Base-by-base conservation (phyloP, 2,113 vertebrate genomes). In the Oreochromis niloticus region DNA sequence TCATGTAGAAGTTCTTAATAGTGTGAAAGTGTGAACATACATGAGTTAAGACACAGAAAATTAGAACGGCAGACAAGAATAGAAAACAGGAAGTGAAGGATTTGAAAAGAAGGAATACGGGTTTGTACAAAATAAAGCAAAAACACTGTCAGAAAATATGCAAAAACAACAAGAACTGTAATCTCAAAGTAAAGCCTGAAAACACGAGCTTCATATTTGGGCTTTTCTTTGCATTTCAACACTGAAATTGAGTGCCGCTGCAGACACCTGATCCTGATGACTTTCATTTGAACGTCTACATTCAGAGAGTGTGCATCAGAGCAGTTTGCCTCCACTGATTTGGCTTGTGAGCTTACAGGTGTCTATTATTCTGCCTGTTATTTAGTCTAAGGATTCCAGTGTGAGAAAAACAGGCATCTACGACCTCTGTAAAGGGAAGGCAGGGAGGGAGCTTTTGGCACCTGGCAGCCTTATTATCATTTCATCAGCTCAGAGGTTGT, bases 321-420 rank as follows among this genome's bases (percentile, higher is more conserved):
- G 55, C 80, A 34, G 78, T 73, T 68, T n/a, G 79, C 55, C 79
- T 85, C 36, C 32, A 17, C 11, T 0, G 52, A 56, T 46, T 81
- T 34, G 13, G 8, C 61, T 43, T 1, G 24, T 75, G 54, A 66
- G 81, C 80, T 13, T 50, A 36, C 90, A 89, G 75, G 82, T 84
- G 82, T 90, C 71, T 82, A 75, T 84, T 80, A 56, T 5, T 66
- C 83, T 22, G 7, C n/a, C 39, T 0, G 6, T 34, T 88, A 85
- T 93, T 91, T 88, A 87, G 88, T 88, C 89, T 88, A 27, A 17
- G 24, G 83, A 86, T 91, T 91, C 56, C 81, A 63, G 12, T 22
- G 61, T 24, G 79, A 78, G 89, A 78, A 48, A 30, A 46, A 46
- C 13, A 73, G 41, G 68, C 24, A 46, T 41, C 41, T 46, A 10